phyloP scores from a whole-genome alignment of 2,113 vertebrate genomes.

The Ammodytes marinus region DNA sequence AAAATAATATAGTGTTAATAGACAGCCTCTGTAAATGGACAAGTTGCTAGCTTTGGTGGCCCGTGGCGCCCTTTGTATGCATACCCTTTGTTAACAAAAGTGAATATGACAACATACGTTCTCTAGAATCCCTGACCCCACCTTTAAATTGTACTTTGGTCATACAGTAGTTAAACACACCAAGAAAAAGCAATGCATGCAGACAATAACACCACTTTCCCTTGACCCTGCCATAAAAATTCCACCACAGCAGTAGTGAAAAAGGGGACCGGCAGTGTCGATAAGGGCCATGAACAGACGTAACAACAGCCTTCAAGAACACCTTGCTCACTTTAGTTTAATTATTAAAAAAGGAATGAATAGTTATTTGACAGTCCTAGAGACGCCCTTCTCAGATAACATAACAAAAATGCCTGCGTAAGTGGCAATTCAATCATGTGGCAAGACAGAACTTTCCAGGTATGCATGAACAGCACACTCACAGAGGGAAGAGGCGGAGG shows the following conservation, averaged over 20 bases:
- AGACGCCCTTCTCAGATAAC: not conserved
- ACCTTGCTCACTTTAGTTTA: conserved; percentile 21
- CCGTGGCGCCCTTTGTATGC: no score
- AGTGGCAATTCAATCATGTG: conserved; percentile 14
- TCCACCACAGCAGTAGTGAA: conserved; percentile 33
- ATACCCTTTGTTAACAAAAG: no score
- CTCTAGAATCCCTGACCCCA: no score
- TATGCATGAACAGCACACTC: conserved; percentile 29
- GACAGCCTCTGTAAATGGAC: no score
- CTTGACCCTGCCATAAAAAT: conserved; percentile 18
- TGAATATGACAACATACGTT: no score
- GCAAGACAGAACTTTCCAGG: conserved; percentile 43
- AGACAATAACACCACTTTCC: not conserved
- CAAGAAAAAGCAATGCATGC: not conserved
- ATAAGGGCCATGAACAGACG: not conserved
- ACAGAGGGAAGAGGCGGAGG: conserved; percentile 24
- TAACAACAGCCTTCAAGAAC: conserved; percentile 2
- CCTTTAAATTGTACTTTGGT: not conserved
- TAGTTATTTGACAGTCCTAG: not conserved
- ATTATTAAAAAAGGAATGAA: conserved; percentile 17
- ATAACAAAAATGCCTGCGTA: not conserved
- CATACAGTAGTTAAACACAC: conserved; percentile 7
- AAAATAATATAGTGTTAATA: no score
- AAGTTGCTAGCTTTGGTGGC: no score
- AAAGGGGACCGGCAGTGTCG: not conserved